phyloP scores from a whole-genome alignment of 2,888 invertebrate species.

The Hyalella azteca region DNA sequence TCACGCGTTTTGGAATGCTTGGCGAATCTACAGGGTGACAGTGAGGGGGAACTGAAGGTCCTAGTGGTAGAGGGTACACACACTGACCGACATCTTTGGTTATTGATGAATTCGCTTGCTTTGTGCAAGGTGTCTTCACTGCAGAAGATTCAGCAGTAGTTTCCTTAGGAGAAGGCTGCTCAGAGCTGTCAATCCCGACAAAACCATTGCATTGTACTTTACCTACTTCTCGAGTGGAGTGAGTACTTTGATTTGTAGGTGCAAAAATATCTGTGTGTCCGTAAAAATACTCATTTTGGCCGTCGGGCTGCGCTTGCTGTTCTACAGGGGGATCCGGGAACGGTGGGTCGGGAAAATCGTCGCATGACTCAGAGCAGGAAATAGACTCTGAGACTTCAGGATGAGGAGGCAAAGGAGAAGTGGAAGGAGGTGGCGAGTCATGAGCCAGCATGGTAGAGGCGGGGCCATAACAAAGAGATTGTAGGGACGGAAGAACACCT shows the following conservation, averaged over 20 bases:
- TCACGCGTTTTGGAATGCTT: constrained; percentile 27
- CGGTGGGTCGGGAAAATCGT: constrained; percentile 26
- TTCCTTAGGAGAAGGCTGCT: neutral
- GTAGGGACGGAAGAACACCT: constrained; percentile 26
- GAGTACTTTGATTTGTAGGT: neutral
- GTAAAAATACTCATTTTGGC: too few relatives aligned
- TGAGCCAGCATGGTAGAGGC: neutral
- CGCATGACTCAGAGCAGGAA: constrained; percentile 12
- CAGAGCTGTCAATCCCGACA: neutral
- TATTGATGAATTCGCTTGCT: too few relatives aligned
- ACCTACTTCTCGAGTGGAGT: neutral
- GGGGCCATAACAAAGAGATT: constrained; percentile 19
- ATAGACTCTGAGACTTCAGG: neutral
- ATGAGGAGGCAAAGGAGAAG: constrained; percentile 13
- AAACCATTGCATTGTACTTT: neutral
- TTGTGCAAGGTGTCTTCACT: neutral
- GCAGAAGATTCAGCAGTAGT: neutral
- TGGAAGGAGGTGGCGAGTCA: neutral
- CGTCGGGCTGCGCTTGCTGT: neutral
- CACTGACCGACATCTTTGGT: neutral
- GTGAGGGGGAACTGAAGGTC: constrained; percentile 13
- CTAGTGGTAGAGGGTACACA: neutral
- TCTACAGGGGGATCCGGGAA: constrained; percentile 28
- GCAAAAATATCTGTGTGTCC: too few relatives aligned
- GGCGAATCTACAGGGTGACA: constrained; percentile 1